These are phyloP conservation scores for Nesidiocoris tenuis DNA, from an alignment of 2,888 invertebrate genomes.

Conservation along the genomic window DNA sequence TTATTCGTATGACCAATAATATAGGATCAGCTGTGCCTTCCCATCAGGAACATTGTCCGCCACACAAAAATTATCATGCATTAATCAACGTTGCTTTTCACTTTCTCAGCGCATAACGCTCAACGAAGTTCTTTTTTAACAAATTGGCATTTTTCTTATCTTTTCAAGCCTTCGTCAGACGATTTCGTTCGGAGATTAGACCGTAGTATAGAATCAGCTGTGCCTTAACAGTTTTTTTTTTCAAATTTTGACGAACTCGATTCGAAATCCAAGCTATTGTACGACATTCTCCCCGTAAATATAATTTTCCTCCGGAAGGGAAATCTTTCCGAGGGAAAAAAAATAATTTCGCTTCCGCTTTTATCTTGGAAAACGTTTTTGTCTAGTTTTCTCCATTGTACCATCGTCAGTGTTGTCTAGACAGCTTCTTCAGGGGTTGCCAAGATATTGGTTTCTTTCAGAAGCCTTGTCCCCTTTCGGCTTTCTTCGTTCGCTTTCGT, in stretches of 20 bases:
- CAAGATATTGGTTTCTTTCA: not conserved
- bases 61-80: too few relatives aligned
- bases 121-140: too few relatives aligned
- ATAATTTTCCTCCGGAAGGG: not conserved
- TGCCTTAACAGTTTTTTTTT: not conserved
- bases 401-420: constrained; percentile 13
- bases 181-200: too few relatives aligned
- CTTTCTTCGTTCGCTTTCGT: constrained; percentile 21
- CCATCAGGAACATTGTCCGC: too few relatives aligned
- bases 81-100: too few relatives aligned
- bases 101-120: too few relatives aligned
- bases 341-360: not conserved
- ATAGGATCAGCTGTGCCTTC: too few relatives aligned
- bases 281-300: constrained; percentile 16
- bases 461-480: constrained; percentile 13
- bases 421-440: constrained; percentile 26
- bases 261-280: not conserved
- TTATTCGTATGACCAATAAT: too few relatives aligned
- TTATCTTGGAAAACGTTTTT: not conserved
- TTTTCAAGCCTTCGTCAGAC: too few relatives aligned
- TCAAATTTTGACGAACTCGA: not conserved
- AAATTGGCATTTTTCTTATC: too few relatives aligned
- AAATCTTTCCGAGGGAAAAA: not conserved
- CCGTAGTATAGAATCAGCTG: not conserved
- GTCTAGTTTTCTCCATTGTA: not conserved